Evolutionary conservation across 2,113 vertebrate species (phyloP), one percentile per base, ranked within the genome.

Genomic region (Ophiodon elongatus): DNA sequence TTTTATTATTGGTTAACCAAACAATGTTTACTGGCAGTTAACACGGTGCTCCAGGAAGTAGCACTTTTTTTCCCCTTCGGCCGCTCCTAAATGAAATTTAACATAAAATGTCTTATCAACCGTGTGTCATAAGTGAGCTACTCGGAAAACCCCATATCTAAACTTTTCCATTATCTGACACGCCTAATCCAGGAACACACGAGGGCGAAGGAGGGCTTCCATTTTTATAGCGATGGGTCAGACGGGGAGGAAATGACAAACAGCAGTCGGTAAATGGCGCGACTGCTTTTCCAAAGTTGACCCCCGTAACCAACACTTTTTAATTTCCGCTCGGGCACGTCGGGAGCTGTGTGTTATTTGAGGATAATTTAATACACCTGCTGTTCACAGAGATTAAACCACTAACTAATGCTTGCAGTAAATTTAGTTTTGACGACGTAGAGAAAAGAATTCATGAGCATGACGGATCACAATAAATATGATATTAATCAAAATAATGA

Each of bases 1-100:
- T 14, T 69, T n/a, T n/a, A n/a, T n/a, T 50, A 54, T 43, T 72
- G 25, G 19, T 85, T 81, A 47, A 75, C 47, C 9, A 0, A 41
- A 72, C 54, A 3, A 1, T 31, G 45, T 87, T 80, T 80, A 72
- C 82, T 3, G 33, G 62, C 54, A 71, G 33, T 29, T 37, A 23
- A 23, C 27, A 8, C 8, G 10, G 5, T 8, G 39, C 14, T 72
- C 50, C 62, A 78, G 79, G 87, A 90, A 85, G 81, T 84, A 67
- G 11, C 13, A 2, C n/a, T 83, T 92, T 89, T 39, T 39, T 6
- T 37, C 7, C 33, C 7, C 33, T 33, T 37, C 35, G 19, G 56
- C 14, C 33, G 8, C 79, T 67, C 73, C 64, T 74, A 19, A 68
- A 50, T 33, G 21, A 77, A 7, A 35, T 39, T 73, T 31, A 67